phyloP scores from a whole-genome alignment of 2,888 invertebrate genomes.

The Drosophila phalerata region DNA sequence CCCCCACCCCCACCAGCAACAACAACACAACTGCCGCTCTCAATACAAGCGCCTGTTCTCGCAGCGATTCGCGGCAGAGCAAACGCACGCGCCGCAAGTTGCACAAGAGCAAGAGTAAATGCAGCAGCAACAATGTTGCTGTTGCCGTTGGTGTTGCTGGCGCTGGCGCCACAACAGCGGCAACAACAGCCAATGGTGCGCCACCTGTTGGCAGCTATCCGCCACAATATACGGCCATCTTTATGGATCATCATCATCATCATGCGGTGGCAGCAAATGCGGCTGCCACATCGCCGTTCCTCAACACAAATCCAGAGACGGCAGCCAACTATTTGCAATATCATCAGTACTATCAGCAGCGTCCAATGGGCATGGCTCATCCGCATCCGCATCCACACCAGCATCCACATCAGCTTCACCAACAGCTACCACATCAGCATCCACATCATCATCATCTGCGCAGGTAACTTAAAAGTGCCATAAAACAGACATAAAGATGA shows the following conservation, averaged over 20 bases:
- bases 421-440: slow-evolving; percentile 21
- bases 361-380: slow-evolving; percentile 62
- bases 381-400: slow-evolving; percentile 42
- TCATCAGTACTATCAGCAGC: slow-evolving; percentile 75
- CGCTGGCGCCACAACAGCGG: slow-evolving; percentile 15
- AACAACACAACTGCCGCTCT: slow-evolving; percentile 46
- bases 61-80: slow-evolving; percentile 71
- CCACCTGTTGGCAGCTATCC: slow-evolving; percentile 77
- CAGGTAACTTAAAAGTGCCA: slow-evolving; percentile 60
- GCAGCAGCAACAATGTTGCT: slow-evolving; percentile 44
- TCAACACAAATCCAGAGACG: slow-evolving; percentile 51
- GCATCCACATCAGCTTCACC: slow-evolving; percentile 54
- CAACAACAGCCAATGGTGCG: slow-evolving; percentile 31
- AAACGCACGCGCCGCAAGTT: slow-evolving; percentile 80
- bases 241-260: slow-evolving; percentile 74
- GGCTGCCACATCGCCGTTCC: slow-evolving; percentile 69
- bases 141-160: slow-evolving; percentile 29
- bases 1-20: slow-evolving; percentile 25
- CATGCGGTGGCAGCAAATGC: slow-evolving; percentile 64
- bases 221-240: slow-evolving; percentile 84
- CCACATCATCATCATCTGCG: slow-evolving; percentile 50
- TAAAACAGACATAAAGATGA: slow-evolving; percentile 50
- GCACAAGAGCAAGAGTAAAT: slow-evolving; percentile 69
- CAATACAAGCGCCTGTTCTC: slow-evolving; percentile 78
- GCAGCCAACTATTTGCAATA: slow-evolving; percentile 70